Conservation (phyloP, 2,888 invertebrate species). For the Autographa gamma region DNA sequence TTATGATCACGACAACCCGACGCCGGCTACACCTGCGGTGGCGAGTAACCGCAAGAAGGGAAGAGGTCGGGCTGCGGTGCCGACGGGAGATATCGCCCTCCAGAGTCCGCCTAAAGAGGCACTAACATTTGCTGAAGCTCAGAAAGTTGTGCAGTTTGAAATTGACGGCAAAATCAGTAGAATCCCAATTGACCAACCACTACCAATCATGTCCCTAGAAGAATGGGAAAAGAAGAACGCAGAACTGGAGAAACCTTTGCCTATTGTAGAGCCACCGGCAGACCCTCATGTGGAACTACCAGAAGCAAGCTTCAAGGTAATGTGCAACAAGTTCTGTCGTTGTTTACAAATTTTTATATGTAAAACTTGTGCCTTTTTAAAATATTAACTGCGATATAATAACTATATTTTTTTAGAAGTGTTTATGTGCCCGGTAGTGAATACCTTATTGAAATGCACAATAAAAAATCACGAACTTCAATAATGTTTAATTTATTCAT, state of each 20-base stretch:
- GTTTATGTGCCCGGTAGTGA: background rate
- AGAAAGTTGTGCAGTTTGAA: conserved; percentile 95
- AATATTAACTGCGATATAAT: background rate
- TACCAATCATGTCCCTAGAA: conserved; percentile 92
- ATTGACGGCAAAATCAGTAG: conserved; percentile 94
- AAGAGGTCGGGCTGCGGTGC: conserved; percentile 88
- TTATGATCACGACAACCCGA: conserved; percentile 95
- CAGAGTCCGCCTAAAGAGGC: conserved; percentile 90
- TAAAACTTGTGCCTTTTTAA: background rate
- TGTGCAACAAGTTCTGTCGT: conserved; percentile 24
- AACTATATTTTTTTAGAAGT: background rate
- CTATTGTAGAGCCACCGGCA: conserved; percentile 78
- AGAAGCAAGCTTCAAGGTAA: conserved; percentile 84
- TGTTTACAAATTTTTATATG: background rate
- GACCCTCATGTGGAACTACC: conserved; percentile 85
- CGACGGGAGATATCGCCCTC: conserved; percentile 87
- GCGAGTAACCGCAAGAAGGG: conserved; percentile 91
- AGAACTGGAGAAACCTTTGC: conserved; percentile 83
- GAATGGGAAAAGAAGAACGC: conserved; percentile 89
- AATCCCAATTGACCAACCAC: conserved; percentile 90
- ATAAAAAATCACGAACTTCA: background rate
- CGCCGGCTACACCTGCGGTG: conserved; percentile 90
- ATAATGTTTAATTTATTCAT: background rate
- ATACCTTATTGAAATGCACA: background rate
- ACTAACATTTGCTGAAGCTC: conserved; percentile 94